These are phyloP conservation scores for Buceros bicornis DNA, from an alignment of 2,797 vertebrate genomes.

Conservation along the genomic window DNA sequence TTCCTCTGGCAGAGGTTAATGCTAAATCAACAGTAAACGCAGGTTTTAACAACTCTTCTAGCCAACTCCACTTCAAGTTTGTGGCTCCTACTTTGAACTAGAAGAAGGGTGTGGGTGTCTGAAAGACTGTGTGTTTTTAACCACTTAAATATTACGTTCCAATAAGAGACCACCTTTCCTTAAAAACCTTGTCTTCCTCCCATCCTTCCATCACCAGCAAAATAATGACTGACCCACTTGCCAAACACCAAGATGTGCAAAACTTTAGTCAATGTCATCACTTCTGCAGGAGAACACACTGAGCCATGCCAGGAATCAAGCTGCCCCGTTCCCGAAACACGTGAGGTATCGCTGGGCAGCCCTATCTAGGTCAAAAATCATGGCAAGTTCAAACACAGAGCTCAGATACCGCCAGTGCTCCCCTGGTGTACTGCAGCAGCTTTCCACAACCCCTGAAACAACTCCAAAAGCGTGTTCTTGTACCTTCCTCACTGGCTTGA, in stretches of 20 bases:
- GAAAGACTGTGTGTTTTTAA: neutral
- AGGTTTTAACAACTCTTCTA: neutral
- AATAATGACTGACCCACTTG: neutral
- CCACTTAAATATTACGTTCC: neutral
- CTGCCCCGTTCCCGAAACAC: slow-evolving; percentile 4
- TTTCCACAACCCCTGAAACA: neutral
- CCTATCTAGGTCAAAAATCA: neutral
- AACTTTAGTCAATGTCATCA: neutral
- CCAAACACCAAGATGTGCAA: neutral
- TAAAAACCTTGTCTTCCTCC: neutral
- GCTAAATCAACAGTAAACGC: neutral
- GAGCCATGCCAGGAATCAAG: neutral
- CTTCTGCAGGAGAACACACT: neutral
- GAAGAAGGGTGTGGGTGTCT: too few relatives aligned
- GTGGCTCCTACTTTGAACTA: neutral
- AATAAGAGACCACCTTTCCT: neutral
- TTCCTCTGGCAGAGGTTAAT: neutral
- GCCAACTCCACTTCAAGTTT: neutral
- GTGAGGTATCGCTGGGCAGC: neutral
- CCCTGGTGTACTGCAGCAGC: neutral
- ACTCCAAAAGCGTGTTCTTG: neutral
- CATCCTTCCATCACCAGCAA: neutral
- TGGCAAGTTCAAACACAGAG: neutral
- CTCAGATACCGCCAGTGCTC: neutral
- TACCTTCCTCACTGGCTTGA: neutral